phyloP scores from a whole-genome alignment of 2,113 vertebrate genomes.

The Aegithalos caudatus region DNA sequence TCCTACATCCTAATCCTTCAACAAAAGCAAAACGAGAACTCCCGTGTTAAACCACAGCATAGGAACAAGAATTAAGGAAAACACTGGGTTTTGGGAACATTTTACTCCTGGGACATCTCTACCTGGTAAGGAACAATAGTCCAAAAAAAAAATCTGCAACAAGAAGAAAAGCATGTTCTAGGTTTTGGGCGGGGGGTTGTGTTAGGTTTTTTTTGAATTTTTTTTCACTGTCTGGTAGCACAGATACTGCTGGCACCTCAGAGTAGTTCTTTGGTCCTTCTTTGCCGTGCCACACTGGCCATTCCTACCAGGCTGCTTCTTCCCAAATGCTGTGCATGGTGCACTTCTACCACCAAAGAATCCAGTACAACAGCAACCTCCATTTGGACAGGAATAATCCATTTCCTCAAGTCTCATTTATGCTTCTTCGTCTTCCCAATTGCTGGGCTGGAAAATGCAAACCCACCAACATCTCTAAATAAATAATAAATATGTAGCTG shows the following conservation, averaged over 20 bases:
- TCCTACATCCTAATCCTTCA: neutral
- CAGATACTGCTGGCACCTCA: neutral
- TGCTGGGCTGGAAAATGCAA: neutral
- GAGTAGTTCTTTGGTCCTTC: neutral
- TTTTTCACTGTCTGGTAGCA: neutral
- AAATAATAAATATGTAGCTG: neutral
- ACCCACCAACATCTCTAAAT: neutral
- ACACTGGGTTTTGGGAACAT: neutral
- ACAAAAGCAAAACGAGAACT: neutral
- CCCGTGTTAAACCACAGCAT: neutral
- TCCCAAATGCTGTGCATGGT: neutral
- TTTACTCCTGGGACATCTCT: neutral
- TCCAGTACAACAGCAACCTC: neutral
- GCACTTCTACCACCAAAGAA: neutral
- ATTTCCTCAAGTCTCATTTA: neutral
- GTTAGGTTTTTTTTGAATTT: neutral
- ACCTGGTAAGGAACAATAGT: neutral
- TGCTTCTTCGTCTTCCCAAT: neutral
- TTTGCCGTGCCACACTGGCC: neutral
- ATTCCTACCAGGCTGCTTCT: neutral
- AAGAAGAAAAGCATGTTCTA: neutral
- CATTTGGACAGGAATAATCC: neutral
- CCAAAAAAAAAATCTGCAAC: neutral
- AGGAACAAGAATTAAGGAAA: neutral
- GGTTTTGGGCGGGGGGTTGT: rapidly evolving